Conservation (phyloP, 2,113 vertebrate genomes). For the Sarotherodon lohbergeri region DNA sequence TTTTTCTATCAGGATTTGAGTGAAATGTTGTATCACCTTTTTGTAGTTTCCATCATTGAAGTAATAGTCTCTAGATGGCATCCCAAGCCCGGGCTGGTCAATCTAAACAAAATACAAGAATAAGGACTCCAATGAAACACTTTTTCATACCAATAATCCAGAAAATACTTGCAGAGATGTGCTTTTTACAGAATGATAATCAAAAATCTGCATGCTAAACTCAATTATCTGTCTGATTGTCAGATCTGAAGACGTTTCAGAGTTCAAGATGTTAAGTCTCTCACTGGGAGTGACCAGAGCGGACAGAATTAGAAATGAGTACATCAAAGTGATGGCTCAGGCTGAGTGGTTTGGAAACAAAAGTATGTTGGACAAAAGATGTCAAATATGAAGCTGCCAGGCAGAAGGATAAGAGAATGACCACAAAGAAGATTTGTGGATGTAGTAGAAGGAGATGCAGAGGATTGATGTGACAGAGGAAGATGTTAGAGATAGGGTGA, state of each 20-base stretch:
- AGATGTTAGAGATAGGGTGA: neutral
- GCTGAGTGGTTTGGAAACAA: neutral
- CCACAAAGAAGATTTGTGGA: neutral
- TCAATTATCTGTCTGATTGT: neutral
- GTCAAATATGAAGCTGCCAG: neutral
- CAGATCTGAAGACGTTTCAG: neutral
- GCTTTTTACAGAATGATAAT: neutral
- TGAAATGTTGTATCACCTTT: constrained; percentile 65
- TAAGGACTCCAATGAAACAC: neutral
- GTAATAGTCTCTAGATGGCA: constrained; percentile 95
- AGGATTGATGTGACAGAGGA: neutral
- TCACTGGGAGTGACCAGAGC: neutral
- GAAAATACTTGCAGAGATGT: neutral
- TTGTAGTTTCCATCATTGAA: constrained; percentile 83
- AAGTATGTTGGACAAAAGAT: neutral
- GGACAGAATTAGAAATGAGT: neutral
- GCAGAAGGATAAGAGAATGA: neutral
- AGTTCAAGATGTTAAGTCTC: neutral
- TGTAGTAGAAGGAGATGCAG: neutral
- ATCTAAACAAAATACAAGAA: constrained; percentile 72
- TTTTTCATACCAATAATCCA: neutral
- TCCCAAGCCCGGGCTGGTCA: constrained; percentile 91
- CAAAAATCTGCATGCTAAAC: neutral
- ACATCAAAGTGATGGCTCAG: neutral
- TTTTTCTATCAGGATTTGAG: neutral